These are phyloP conservation scores for Centropus unirufus DNA, from an alignment of 2,113 vertebrate species.

Conservation along the genomic window DNA sequence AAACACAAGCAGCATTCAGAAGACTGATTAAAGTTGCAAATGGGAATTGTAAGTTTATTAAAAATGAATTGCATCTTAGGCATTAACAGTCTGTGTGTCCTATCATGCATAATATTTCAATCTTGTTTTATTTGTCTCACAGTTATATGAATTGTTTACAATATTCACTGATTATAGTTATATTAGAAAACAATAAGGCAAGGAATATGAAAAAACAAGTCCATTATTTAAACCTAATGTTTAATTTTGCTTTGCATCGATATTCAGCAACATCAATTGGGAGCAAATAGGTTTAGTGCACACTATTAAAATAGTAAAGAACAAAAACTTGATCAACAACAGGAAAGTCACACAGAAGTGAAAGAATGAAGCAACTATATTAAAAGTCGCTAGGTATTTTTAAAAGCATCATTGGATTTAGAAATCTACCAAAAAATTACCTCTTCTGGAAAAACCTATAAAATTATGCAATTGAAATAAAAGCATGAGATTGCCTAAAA, in stretches of 20 bases:
- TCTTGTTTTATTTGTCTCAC: slow-evolving; percentile 54
- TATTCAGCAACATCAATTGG: slow-evolving; percentile 23
- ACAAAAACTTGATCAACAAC: slow-evolving; percentile 36
- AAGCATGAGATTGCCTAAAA: background rate
- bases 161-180: slow-evolving; percentile 53
- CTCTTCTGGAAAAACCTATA: slow-evolving; percentile 22
- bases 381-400: slow-evolving; percentile 21
- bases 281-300: slow-evolving; percentile 18
- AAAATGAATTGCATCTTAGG: slow-evolving; percentile 51
- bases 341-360: background rate
- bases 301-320: background rate
- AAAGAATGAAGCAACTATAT: background rate
- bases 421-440: slow-evolving; percentile 2
- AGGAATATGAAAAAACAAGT: slow-evolving; percentile 34
- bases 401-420: slow-evolving; percentile 40
- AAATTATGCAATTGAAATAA: background rate
- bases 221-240: slow-evolving; percentile 56
- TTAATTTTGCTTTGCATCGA: slow-evolving; percentile 55
- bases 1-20: background rate
- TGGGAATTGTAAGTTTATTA: slow-evolving; percentile 58
- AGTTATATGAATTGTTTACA: slow-evolving; percentile 56
- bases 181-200: slow-evolving; percentile 62
- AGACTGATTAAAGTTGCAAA: slow-evolving; percentile 27
- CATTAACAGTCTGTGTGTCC: slow-evolving; percentile 31
- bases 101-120: slow-evolving; percentile 63